Base-by-base conservation (phyloP, 2,888 invertebrate species). In the Amblyjoppa proteus region DNA sequence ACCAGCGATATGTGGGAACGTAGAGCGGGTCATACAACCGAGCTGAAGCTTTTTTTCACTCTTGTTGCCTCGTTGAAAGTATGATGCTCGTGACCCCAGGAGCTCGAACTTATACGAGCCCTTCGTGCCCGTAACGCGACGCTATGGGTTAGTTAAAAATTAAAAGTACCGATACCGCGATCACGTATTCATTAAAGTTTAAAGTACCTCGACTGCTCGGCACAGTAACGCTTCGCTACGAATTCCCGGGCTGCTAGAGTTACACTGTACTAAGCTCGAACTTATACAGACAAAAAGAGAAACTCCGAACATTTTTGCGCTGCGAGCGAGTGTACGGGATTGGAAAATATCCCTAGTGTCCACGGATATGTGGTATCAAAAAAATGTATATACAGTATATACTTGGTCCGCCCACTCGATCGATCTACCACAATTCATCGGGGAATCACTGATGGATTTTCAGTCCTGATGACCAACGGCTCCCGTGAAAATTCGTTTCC, bases 21-120 rank as follows among this genome's bases (percentile, higher is more conserved):
- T 25, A 58, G n/a, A 31, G 9, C 34, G 28, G 25, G n/a, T 16
- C 28, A 38, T 31, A 61, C 45, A 41, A 28, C 56, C 58, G 41
- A n/a, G 34, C n/a, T 7, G 28, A 13, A 41, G 16, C 34, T 41
- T 41, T 61, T 58, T 41, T 64, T 74, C 41, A 58, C n/a, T 58
- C 28, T 74, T 74, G 25, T 58, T 20, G 16, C 74, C 74, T 58
- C 74, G 74, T 74, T 74, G 61, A 58, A 74, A 74, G 28, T 58
- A 74, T 58, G 41, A 41, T 25, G 7, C 45, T 45, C 28, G 13
- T 16, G 74, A 28, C 61, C 58, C 41, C 7, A 6, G 25, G 25
- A 58, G 28, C 38, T 28, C 56, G 6, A 51, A 31, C 71, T 56
- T 58, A 58, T 58, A 73, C 56, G 56, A 58, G 56, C 58, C 58